These are phyloP conservation scores for Drepana falcataria DNA, from an alignment of 2,888 invertebrate species.

Conservation along the genomic window DNA sequence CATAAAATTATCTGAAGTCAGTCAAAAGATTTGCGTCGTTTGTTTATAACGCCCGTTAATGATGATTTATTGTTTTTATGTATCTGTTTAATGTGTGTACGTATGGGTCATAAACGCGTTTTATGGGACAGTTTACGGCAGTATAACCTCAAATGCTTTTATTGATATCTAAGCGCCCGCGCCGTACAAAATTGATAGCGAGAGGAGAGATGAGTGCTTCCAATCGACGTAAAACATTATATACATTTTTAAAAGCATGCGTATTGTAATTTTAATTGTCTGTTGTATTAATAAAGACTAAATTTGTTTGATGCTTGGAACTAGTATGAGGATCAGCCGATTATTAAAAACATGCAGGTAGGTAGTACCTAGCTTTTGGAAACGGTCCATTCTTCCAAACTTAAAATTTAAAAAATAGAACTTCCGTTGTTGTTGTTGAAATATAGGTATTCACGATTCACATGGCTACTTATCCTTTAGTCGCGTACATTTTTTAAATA, in stretches of 20 bases:
- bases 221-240: slow-evolving; percentile 18
- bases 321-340: background rate
- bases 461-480: no score
- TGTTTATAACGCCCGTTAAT: slow-evolving; percentile 63
- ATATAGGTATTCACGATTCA: no score
- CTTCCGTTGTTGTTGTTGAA: no score
- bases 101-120: slow-evolving; percentile 66
- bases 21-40: slow-evolving; percentile 53
- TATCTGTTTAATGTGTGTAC: slow-evolving; percentile 69
- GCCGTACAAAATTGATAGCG: slow-evolving; percentile 48
- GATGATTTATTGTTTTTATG: slow-evolving; percentile 67
- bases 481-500: no score
- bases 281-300: no score
- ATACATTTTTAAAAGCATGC: slow-evolving; percentile 9
- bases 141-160: slow-evolving; percentile 63
- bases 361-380: background rate
- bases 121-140: slow-evolving; percentile 67
- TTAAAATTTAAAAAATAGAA: no score
- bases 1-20: slow-evolving; percentile 62
- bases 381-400: no score
- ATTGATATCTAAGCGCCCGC: slow-evolving; percentile 67
- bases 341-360: slow-evolving; percentile 3
- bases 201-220: slow-evolving; percentile 32
- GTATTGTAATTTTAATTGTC: no score
- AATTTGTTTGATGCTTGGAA: no score